Base-by-base conservation (phyloP, 1,140 invertebrate species). In the Drosophila nasuta region DNA sequence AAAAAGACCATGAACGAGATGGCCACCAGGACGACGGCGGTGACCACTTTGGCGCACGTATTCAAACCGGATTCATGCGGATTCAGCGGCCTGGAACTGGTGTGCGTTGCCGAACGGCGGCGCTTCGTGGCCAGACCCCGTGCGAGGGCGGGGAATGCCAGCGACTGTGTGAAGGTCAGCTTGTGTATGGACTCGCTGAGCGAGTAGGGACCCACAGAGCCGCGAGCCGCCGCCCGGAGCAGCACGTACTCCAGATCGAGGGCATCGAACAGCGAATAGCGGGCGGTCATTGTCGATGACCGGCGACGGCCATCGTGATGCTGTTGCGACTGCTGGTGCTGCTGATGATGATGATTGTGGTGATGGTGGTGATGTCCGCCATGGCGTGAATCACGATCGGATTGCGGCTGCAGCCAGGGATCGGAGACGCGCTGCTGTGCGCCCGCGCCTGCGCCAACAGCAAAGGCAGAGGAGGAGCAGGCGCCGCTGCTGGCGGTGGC, bases 1-100 rank as follows among this genome's bases (percentile, higher is more conserved):
- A 95, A 94, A 88, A 96, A 96, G 57, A 96, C 95, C 82, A 96
- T 93, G 51, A 96, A 95, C 77, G 95, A 96, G 20, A 96, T 95
- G 7, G 96, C 91, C 71, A 96, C 95, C 15, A 96, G 91, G 1
- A 96, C 94, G 4, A 96, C 92, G 5, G 95, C 95, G 0, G 96
- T 96, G 30, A 96, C 93, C 20, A 96, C 94, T 91, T 96, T 96
- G 43, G 95, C 95, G 83, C 95, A 95, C 43, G 94, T 94, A 91
- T 96, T 96, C 64, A 96, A 90, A 25, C 95, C 95, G 62, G 94
- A 95, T 75, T 95, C 95, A 11, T 94, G 92, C 30, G 94, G 94
- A 89, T 95, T 93, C 25, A 94, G 87, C 6, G 94, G 94, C 75
- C 95, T 92, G 64, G 92, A 91, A 76, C 92, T 92, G 66, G 89